phyloP scores from a whole-genome alignment of 1,140 invertebrate species.

The Eufriesea mexicana region DNA sequence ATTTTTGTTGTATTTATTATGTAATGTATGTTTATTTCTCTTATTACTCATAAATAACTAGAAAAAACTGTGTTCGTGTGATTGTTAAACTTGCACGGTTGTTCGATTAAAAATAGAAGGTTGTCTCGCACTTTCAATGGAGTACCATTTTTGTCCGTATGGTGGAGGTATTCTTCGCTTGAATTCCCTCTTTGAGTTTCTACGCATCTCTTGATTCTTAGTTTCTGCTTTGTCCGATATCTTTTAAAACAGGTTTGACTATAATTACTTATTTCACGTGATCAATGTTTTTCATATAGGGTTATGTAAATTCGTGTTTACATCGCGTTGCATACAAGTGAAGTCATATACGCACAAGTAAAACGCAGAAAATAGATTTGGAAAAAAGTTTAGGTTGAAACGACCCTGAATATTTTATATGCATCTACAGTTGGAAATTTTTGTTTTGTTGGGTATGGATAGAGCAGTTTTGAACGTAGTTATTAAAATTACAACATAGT shows the following conservation, averaged over 20 bases:
- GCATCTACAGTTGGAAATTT: neutral
- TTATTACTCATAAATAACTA: neutral
- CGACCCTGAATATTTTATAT: too few species aligned
- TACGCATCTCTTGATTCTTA: neutral
- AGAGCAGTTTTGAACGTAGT: too few species aligned
- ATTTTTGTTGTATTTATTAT: too few species aligned
- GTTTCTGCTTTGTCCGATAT: neutral
- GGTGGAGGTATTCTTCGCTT: neutral
- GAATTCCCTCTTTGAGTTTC: neutral
- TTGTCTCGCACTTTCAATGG: neutral
- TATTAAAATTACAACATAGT: too few species aligned
- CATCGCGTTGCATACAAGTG: neutral
- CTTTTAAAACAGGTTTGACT: neutral
- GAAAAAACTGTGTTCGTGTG: neutral
- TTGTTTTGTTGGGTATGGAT: neutral
- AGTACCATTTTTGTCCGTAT: neutral
- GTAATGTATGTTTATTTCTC: neutral
- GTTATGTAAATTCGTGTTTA: conserved; percentile 3
- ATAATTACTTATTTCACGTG: neutral
- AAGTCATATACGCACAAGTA: too few species aligned
- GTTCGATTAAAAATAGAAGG: conserved; percentile 2
- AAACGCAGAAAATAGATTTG: too few species aligned
- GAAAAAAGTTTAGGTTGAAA: too few species aligned
- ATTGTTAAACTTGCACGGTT: neutral
- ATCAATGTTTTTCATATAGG: neutral